phyloP scores from a whole-genome alignment of 2,888 invertebrate species.

The Linnaemya tessellans region DNA sequence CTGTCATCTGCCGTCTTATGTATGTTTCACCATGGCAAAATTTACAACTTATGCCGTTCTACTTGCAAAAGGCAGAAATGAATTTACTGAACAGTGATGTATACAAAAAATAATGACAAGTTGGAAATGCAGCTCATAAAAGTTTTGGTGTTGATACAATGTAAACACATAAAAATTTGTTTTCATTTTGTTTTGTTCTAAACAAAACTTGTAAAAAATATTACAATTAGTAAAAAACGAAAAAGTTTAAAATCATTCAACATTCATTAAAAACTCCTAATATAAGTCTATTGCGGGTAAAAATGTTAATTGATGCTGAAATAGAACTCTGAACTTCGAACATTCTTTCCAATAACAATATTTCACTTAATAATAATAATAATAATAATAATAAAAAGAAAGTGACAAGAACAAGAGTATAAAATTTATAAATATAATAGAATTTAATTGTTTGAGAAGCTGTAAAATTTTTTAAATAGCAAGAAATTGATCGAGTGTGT shows the following conservation, averaged over 20 bases:
- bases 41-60: too few relatives aligned
- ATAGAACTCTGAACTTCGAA: too few relatives aligned
- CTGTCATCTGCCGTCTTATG: too few relatives aligned
- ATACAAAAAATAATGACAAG: neutral
- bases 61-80: neutral
- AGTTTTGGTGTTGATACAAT: conserved; percentile 45
- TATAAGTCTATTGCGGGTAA: too few relatives aligned
- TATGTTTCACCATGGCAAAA: too few relatives aligned
- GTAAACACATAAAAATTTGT: conserved; percentile 43
- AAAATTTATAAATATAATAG: neutral
- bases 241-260: neutral
- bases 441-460: conserved; percentile 32
- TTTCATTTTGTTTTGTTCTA: conserved; percentile 61
- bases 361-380: too few relatives aligned
- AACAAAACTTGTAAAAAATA: conserved; percentile 40
- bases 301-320: too few relatives aligned
- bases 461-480: neutral
- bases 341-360: too few relatives aligned
- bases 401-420: neutral
- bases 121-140: neutral
- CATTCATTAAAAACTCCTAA: too few relatives aligned
- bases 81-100: neutral
- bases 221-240: neutral
- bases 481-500: conserved; percentile 45
- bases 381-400: too few relatives aligned